Evolutionary conservation across 2,113 vertebrate species (phyloP).

Genomic region (Camelus bactrianus): DNA sequence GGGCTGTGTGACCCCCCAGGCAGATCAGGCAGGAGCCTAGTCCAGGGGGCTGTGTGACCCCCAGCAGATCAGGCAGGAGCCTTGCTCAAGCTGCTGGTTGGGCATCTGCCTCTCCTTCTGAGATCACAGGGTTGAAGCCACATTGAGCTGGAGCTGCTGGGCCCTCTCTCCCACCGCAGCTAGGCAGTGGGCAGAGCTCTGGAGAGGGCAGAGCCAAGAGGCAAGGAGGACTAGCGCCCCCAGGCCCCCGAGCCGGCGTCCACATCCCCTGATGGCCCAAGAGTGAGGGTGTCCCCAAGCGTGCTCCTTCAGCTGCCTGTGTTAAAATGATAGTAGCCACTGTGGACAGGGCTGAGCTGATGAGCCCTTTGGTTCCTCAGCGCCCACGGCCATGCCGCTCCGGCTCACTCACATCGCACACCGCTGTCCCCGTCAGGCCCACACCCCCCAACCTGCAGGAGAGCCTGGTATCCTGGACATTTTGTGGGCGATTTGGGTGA

Average conservation of each 20-base stretch:
- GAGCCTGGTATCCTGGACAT: background rate
- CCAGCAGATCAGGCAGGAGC: background rate
- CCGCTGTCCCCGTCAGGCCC: background rate
- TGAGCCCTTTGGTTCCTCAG: background rate
- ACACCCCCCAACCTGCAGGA: too few relatives aligned
- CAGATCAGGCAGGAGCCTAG: too few relatives aligned
- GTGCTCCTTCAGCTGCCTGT: background rate
- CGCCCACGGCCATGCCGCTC: background rate
- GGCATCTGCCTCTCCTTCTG: background rate
- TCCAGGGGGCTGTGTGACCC: too few relatives aligned
- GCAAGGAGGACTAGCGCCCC: too few relatives aligned
- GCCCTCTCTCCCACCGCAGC: background rate
- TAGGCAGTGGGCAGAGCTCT: background rate
- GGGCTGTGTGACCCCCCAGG: too few relatives aligned
- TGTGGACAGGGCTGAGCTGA: background rate
- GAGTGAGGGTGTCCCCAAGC: background rate
- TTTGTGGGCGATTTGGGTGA: background rate
- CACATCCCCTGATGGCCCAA: background rate
- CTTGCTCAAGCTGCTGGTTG: background rate
- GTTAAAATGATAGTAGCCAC: background rate
- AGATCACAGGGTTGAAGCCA: background rate
- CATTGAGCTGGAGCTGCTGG: background rate
- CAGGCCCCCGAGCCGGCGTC: background rate
- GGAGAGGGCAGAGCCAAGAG: background rate
- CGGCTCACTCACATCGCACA: background rate